Percentiles rank a stretch among this genome's conserved stretches.
Conservation (phyloP, 2,888 invertebrate genomes). For the Parnassius mnemosyne region DNA sequence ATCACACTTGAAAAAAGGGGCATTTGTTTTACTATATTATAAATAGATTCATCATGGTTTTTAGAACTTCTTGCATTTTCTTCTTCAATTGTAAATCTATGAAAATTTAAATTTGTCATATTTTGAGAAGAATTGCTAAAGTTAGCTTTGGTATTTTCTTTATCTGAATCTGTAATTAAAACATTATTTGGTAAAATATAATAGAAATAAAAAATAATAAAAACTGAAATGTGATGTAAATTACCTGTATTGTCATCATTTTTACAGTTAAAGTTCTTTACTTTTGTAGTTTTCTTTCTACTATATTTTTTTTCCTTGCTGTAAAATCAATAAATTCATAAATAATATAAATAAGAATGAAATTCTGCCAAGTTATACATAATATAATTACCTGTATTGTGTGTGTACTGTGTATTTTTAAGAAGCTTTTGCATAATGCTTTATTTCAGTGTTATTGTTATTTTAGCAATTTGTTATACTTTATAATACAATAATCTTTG, state of each 20-base stretch:
- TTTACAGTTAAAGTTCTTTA: constrained; percentile 48
- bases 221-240: constrained; percentile 20
- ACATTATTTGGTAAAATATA: constrained; percentile 4
- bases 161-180: constrained; percentile 57
- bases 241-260: constrained; percentile 49
- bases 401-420: too few relatives aligned
- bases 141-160: constrained; percentile 52
- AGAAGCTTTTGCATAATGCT: too few relatives aligned
- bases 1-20: constrained; percentile 47
- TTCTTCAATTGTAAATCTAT: constrained; percentile 58
- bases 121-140: constrained; percentile 37
- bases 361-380: too few relatives aligned
- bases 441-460: too few relatives aligned
- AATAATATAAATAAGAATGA: not conserved
- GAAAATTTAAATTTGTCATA: constrained; percentile 51
- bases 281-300: constrained; percentile 39
- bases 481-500: too few relatives aligned
- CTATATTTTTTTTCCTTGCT: constrained; percentile 47
- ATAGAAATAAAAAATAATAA: constrained; percentile 7
- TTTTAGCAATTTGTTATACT: too few relatives aligned
- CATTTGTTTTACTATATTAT: constrained; percentile 54
- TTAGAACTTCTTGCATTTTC: constrained; percentile 39
- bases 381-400: too few relatives aligned
- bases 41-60: constrained; percentile 56
- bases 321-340: constrained; percentile 30